Evolutionary conservation across 2,888 invertebrate genomes (phyloP).

Genomic region (Reticulitermes lucifugus): DNA sequence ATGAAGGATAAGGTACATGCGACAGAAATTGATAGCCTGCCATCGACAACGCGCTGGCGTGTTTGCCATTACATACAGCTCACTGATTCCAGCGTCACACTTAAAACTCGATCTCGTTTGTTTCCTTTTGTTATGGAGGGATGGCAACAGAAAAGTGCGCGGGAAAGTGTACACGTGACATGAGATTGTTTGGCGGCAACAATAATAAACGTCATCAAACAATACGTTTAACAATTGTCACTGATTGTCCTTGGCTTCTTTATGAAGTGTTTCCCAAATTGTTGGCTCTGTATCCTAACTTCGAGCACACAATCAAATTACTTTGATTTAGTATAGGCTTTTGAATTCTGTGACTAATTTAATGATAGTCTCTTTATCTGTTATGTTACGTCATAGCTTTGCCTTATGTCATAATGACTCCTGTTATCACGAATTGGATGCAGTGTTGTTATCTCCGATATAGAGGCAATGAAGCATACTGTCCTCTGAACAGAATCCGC

Average conservation of each 20-base stretch:
- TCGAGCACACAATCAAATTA: background rate
- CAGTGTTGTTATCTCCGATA: too few relatives aligned
- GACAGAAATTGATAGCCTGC: background rate
- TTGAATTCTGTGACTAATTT: background rate
- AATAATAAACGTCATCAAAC: slow-evolving; percentile 13
- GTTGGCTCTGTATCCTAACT: background rate
- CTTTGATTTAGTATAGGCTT: background rate
- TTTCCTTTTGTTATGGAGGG: slow-evolving; percentile 6
- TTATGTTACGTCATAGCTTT: background rate
- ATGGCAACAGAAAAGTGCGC: background rate
- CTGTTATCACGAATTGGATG: too few relatives aligned
- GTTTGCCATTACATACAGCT: background rate
- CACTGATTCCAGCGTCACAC: slow-evolving; percentile 17
- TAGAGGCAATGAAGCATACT: too few relatives aligned
- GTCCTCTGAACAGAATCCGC: too few relatives aligned
- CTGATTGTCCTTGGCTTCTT: background rate
- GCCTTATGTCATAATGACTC: too few relatives aligned
- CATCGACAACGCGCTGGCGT: background rate
- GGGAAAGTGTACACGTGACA: background rate
- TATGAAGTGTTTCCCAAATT: background rate
- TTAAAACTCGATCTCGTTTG: slow-evolving; percentile 32
- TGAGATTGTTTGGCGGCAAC: background rate
- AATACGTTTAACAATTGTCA: background rate
- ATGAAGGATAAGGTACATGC: background rate
- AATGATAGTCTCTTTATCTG: background rate